phyloP scores from a whole-genome alignment of 1,140 invertebrate genomes.

The Diachasma alloeum region DNA sequence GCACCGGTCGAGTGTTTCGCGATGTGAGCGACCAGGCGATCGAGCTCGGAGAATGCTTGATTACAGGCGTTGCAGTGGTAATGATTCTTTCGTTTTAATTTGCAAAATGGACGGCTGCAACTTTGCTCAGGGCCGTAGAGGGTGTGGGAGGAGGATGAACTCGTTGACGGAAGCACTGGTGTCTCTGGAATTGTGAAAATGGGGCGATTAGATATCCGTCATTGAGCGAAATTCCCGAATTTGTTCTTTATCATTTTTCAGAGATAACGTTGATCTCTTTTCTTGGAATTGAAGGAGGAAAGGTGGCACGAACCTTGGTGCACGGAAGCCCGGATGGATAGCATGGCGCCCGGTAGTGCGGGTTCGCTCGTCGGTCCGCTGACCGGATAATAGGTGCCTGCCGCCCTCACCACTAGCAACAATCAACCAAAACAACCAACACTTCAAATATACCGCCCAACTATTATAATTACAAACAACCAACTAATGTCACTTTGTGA shows the following conservation, averaged over 20 bases:
- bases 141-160: slow-evolving; percentile 60
- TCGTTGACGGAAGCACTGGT: slow-evolving; percentile 57
- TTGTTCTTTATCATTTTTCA: background rate
- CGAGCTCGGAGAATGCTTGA: slow-evolving; percentile 78
- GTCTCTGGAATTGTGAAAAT: slow-evolving; percentile 47
- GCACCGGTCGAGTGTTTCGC: slow-evolving; percentile 74
- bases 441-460: slow-evolving; percentile 65
- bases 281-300: slow-evolving; percentile 18
- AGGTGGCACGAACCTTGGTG: slow-evolving; percentile 65
- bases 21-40: slow-evolving; percentile 74
- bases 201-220: background rate
- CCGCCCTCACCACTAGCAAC: slow-evolving; percentile 89
- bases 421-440: slow-evolving; percentile 69
- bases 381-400: slow-evolving; percentile 91
- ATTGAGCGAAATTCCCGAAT: background rate
- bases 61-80: slow-evolving; percentile 90
- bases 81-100: slow-evolving; percentile 84
- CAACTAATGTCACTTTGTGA: background rate
- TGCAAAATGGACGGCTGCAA: slow-evolving; percentile 85
- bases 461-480: slow-evolving; percentile 33
- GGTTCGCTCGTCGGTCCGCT: slow-evolving; percentile 74
- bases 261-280: background rate
- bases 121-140: slow-evolving; percentile 71
- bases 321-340: slow-evolving; percentile 67
- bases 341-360: slow-evolving; percentile 65